Evolutionary conservation across 64 coral and sea anemone species (phyloP).

Genomic region (Actinia tenebrosa): DNA sequence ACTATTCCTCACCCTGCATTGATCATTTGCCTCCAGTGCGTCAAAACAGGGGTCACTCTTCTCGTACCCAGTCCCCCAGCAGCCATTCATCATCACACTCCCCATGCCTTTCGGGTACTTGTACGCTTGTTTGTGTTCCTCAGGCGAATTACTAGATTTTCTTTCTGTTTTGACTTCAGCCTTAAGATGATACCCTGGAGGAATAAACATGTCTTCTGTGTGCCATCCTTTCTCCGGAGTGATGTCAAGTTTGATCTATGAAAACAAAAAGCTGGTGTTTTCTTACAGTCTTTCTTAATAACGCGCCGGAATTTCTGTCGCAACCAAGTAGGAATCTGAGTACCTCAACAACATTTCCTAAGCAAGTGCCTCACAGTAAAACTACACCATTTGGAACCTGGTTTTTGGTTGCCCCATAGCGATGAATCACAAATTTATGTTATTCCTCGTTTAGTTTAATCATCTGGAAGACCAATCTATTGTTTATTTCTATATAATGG

Average conservation of each 20-base stretch:
- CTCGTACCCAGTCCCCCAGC: conserved; percentile 39
- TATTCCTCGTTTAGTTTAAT: too few species aligned
- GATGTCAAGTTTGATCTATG: conserved; percentile 38
- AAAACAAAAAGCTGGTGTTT: too few species aligned
- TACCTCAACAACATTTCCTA: too few species aligned
- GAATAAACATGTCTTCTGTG: conserved; percentile 44
- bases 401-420: too few species aligned
- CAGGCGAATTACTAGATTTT: not conserved
- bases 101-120: conserved; percentile 25
- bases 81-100: conserved; percentile 43
- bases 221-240: conserved; percentile 41
- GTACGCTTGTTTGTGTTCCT: not conserved
- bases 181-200: conserved; percentile 30
- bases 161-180: not conserved
- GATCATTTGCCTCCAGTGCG: not conserved
- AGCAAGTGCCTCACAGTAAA: too few species aligned
- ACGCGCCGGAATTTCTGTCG: too few species aligned
- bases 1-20: not conserved
- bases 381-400: too few species aligned
- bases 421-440: too few species aligned
- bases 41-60: conserved; percentile 26
- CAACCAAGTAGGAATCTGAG: too few species aligned
- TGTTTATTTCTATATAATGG: too few species aligned
- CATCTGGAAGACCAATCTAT: too few species aligned
- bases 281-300: too few species aligned